Base-by-base conservation (phyloP, 1,140 invertebrate species). In the Megathymus violae region DNA sequence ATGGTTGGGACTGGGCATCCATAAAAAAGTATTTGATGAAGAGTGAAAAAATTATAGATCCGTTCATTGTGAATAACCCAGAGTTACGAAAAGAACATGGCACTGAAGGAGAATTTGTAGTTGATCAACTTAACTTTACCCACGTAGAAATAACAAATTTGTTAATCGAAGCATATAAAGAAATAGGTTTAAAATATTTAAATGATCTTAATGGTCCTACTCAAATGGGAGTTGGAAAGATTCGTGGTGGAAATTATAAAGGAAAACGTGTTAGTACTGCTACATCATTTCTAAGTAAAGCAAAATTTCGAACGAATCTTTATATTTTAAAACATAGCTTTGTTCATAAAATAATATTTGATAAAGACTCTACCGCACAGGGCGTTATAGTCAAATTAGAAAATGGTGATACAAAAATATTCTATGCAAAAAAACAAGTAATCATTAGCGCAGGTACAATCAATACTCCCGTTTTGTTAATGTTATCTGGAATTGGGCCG, bases 391-490 rank as follows among this genome's bases (percentile, higher is more conserved):
- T 81, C 9, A 77, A 62, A 15, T 67, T 86, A 0, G 81, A 84
- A 10, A 80, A 92, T 22, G 91, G 92, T 0, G 79, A 75, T 3
- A 80, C 75, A 27, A 84, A 92, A 25, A 85, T 69, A 7, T 93
- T 95, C 1, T 80, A 78, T 44, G 94, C 93, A 0, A 87, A 67
- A 2, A 95, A 93, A 76, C 95, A 97, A 90, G 92, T 96, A 0
- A 95, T 97, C 13, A 14, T 96, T 2, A 94, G 93, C 40, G 95
- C 93, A 1, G 96, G 95, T 2, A 89, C 95, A 0, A 93, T 96
- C 0, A 95, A 95, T 60, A 94, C 94, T 0, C 94, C 96, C 0
- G 94, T 95, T 62, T 66, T 90, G 46, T 59, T 90, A 13, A 86
- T 88, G 85, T 17, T 76, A 3, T 90, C 88, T n/a, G 88, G 88